These are phyloP conservation scores for Ceyx cyanopectus DNA, from an alignment of 2,113 vertebrate genomes.

Conservation along the genomic window DNA sequence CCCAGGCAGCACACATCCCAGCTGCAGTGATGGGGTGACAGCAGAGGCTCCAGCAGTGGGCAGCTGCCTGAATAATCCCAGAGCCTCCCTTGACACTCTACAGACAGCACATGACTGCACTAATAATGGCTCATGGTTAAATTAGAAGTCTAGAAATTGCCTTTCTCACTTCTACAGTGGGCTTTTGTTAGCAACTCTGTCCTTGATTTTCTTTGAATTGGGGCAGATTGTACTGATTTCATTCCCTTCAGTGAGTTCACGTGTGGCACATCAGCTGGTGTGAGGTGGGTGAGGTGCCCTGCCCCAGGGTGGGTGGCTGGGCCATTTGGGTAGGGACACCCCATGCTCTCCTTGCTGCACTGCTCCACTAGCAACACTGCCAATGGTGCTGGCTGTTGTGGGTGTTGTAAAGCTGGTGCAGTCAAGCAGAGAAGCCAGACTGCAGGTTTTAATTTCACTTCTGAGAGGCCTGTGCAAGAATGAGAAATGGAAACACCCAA, in stretches of 20 bases:
- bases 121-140: background rate
- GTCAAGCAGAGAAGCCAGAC: background rate
- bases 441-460: background rate
- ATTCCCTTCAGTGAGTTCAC: background rate
- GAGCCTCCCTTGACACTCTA: too few relatives aligned
- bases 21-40: fast-evolving
- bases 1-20: fast-evolving
- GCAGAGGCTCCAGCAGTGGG: background rate
- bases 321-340: background rate
- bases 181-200: background rate
- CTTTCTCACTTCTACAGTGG: background rate
- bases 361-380: fast-evolving
- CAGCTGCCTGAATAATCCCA: background rate
- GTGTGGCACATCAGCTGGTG: fast-evolving
- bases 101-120: background rate
- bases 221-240: background rate
- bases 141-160: background rate
- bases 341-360: fast-evolving
- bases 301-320: too few relatives aligned
- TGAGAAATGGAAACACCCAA: background rate
- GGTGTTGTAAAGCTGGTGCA: background rate
- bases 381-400: fast-evolving
- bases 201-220: background rate
- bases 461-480: background rate
- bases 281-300: fast-evolving